Evolutionary conservation across 2,113 vertebrate genomes (phyloP).

Genomic region (Sinosuthora webbiana): DNA sequence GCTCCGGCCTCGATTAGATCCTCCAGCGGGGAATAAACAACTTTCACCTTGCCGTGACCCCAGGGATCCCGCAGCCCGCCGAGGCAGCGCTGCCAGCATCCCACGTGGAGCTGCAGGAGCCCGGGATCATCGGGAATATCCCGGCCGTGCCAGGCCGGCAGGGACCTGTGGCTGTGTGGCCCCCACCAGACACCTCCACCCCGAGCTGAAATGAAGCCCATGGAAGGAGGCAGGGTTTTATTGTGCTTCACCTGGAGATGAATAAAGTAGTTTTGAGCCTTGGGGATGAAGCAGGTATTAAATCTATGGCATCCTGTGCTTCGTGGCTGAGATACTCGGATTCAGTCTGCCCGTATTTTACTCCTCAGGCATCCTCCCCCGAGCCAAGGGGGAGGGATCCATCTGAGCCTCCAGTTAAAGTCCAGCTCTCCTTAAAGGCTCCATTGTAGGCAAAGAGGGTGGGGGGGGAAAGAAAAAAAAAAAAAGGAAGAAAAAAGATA

Average conservation of each 20-base stretch:
- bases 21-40: conserved; percentile 1
- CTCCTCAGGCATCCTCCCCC: conserved; percentile 28
- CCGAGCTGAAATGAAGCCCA: rapidly evolving
- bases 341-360: background rate
- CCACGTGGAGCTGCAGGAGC: rapidly evolving
- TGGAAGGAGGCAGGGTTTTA: background rate
- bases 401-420: conserved; percentile 19
- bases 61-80: background rate
- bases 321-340: background rate
- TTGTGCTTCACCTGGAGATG: background rate
- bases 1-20: background rate
- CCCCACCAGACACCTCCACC: background rate
- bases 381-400: background rate
- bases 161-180: rapidly evolving
- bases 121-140: rapidly evolving
- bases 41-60: conserved; percentile 45
- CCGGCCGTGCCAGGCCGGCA: rapidly evolving
- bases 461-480: rapidly evolving
- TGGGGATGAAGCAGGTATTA: background rate
- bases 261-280: background rate
- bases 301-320: background rate
- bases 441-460: background rate
- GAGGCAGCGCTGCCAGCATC: background rate
- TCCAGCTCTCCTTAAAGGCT: conserved; percentile 9
- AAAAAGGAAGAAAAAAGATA: background rate